A percentile compares a stretch with the other conserved stretches of the same genome.
Conservation (phyloP, 2,888 invertebrate species). For the Drosophila birchii region DNA sequence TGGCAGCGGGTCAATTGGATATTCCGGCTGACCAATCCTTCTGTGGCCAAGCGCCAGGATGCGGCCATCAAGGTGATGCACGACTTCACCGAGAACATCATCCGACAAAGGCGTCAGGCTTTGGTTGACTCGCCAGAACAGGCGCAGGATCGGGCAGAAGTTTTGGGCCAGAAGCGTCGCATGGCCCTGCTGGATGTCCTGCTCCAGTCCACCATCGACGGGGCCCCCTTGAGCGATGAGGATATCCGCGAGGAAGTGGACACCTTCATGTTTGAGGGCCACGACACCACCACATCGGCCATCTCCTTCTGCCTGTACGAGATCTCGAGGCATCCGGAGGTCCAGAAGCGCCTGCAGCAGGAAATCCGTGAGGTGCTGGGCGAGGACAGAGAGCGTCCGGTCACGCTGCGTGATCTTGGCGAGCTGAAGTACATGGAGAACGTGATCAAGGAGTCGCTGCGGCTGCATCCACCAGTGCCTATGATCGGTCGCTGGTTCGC, state of each 20-base stretch:
- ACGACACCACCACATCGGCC: slow-evolving; percentile 82
- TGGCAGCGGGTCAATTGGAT: slow-evolving; percentile 76
- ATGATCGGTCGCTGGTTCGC: slow-evolving; percentile 86
- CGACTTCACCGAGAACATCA: slow-evolving; percentile 73
- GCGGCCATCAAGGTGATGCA: slow-evolving; percentile 73
- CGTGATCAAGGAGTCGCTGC: slow-evolving; percentile 88
- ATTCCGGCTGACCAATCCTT: slow-evolving; percentile 67
- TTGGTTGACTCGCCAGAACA: slow-evolving; percentile 16
- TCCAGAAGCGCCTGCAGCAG: slow-evolving; percentile 71
- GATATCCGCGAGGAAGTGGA: slow-evolving; percentile 89
- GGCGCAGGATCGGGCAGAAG: slow-evolving; percentile 41
- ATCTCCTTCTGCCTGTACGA: slow-evolving; percentile 78
- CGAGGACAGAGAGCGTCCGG: slow-evolving; percentile 46
- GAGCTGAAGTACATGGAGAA: slow-evolving; percentile 86
- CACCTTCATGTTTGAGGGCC: slow-evolving; percentile 87
- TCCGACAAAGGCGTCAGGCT: slow-evolving; percentile 38
- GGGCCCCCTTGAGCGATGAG: slow-evolving; percentile 86
- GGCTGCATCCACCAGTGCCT: slow-evolving; percentile 88
- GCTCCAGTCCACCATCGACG: slow-evolving; percentile 86
- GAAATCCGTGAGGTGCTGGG: slow-evolving; percentile 80
- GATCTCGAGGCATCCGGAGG: slow-evolving; percentile 76
- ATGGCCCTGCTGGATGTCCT: slow-evolving; percentile 89
- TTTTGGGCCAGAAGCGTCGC: slow-evolving; percentile 86
- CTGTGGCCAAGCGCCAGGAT: slow-evolving; percentile 59
- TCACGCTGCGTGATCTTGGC: slow-evolving; percentile 70